These are phyloP conservation scores for Hirudo medicinalis DNA, from an alignment of 1,140 invertebrate species.

Conservation along the genomic window DNA sequence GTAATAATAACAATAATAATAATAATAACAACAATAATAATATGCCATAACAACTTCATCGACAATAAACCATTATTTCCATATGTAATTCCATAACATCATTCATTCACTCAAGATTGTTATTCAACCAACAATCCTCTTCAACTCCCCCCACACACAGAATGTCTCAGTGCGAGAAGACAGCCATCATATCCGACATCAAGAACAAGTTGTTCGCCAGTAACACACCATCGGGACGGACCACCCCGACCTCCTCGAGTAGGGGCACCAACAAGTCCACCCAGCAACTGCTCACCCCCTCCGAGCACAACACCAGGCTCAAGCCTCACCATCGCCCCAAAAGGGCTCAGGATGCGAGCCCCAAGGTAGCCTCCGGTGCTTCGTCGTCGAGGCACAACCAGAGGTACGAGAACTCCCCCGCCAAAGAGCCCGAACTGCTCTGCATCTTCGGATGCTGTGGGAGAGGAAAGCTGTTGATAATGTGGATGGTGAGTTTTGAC, in stretches of 20 bases:
- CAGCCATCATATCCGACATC: neutral
- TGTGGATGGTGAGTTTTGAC: constrained; percentile 8
- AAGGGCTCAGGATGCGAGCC: neutral
- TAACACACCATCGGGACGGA: neutral
- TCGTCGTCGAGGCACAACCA: neutral
- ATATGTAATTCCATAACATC: neutral
- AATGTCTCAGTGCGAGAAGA: constrained; percentile 1
- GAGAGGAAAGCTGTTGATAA: constrained; percentile 5
- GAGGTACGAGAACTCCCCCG: neutral
- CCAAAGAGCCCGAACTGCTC: constrained; percentile 5
- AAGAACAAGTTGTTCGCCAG: neutral
- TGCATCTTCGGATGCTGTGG: constrained; percentile 12
- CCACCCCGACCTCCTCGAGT: neutral
- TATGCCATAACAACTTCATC: neutral
- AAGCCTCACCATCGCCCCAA: neutral
- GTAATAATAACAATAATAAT: too few relatives aligned
- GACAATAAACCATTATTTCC: neutral
- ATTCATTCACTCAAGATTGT: too few relatives aligned
- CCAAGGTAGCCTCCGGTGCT: neutral
- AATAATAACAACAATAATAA: constrained; percentile 2
- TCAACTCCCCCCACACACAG: neutral
- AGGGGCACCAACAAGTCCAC: neutral
- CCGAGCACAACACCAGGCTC: neutral
- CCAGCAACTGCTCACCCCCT: neutral
- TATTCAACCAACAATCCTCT: too few relatives aligned